Base-by-base conservation (phyloP, 2,797 vertebrate species). In the Karalla daura region DNA sequence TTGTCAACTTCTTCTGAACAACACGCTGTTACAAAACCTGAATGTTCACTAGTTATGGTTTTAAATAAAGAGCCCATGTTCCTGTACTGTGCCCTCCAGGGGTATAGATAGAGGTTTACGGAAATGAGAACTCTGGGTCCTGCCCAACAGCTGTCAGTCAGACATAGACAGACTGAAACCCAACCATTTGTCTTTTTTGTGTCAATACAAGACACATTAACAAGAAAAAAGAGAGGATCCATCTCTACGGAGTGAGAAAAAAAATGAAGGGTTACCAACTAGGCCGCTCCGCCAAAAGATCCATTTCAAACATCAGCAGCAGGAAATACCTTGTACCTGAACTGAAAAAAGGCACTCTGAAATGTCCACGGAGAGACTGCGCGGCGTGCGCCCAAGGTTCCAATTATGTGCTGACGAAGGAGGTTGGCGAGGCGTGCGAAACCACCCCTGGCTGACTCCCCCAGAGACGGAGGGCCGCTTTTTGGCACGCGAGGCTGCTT, bases 41-140 rank as follows among this genome's bases (percentile, higher is more conserved):
- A 64, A 70, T 35, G 6, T 67, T 63, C 28, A 45, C 24, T 53
- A 39, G 73, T 51, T 36, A 2, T 13, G 12, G 40, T 76, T 63
- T 89, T 86, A 89, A 91, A 88, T 87, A 84, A 78, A 78, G 32
- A 14, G 10, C 59, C 51, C 47, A 2, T 17, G 40, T 59, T 54
- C 17, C 32, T 35, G 44, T 43, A 28, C 59, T 24, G 61, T 20
- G 12, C 77, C 85, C 85, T 79, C 89, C 90, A 43, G 87, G 87
- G 87, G 80, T 1, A 36, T 85, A 63, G 70, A 61, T 25, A 59
- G 12, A 37, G 51, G 44, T 54, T 67, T 55, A 23, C 70, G 82
- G 83, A 39, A 74, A 87, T 83, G 86, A 39, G 49, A 58, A 43
- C 24, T 59, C 83, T 54, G 80, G 85, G 81, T 84, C 91, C 90